A percentile compares a stretch with the other conserved stretches of the same genome.
Evolutionary conservation across 2,888 invertebrate species (phyloP).

Genomic region (Trichogramma dendrolimi): DNA sequence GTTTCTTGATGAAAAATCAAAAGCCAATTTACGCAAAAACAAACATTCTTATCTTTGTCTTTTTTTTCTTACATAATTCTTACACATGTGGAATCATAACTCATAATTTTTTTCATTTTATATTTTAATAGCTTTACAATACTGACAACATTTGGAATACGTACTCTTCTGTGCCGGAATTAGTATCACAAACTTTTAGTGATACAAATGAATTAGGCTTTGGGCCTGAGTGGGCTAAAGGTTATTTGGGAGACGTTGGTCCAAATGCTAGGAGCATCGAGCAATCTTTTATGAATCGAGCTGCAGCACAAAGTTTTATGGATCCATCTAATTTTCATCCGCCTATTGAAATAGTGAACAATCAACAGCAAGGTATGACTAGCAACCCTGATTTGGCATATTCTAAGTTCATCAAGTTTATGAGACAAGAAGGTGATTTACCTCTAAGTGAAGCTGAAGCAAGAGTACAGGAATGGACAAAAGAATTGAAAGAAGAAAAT

Average conservation of each 20-base stretch:
- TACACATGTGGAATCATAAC: background rate
- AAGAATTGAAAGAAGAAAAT: slow-evolving; percentile 50
- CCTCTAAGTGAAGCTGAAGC: slow-evolving; percentile 51
- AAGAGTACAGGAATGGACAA: slow-evolving; percentile 48
- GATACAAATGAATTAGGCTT: slow-evolving; percentile 52
- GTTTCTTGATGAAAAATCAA: too few species aligned
- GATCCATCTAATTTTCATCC: too few species aligned
- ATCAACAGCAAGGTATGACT: slow-evolving; percentile 34
- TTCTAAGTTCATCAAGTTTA: slow-evolving; percentile 81
- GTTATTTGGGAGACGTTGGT: slow-evolving; percentile 55
- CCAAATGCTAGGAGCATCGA: slow-evolving; percentile 41
- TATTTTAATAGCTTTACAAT: slow-evolving; percentile 41
- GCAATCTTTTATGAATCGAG: slow-evolving; percentile 27
- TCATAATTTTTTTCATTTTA: slow-evolving; percentile 2
- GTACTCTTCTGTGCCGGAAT: slow-evolving; percentile 14
- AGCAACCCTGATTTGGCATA: slow-evolving; percentile 68
- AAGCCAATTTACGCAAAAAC: too few species aligned
- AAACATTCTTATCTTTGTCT: too few species aligned
- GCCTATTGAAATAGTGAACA: slow-evolving; percentile 23
- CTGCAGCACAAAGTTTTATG: background rate
- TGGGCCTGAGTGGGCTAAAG: slow-evolving; percentile 62
- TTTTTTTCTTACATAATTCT: too few species aligned
- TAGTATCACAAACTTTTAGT: background rate
- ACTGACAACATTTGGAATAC: slow-evolving; percentile 53
- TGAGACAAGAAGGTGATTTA: slow-evolving; percentile 70